phyloP scores from a whole-genome alignment of 2,797 vertebrate genomes.

The Lepidocolaptes lacrymiger region DNA sequence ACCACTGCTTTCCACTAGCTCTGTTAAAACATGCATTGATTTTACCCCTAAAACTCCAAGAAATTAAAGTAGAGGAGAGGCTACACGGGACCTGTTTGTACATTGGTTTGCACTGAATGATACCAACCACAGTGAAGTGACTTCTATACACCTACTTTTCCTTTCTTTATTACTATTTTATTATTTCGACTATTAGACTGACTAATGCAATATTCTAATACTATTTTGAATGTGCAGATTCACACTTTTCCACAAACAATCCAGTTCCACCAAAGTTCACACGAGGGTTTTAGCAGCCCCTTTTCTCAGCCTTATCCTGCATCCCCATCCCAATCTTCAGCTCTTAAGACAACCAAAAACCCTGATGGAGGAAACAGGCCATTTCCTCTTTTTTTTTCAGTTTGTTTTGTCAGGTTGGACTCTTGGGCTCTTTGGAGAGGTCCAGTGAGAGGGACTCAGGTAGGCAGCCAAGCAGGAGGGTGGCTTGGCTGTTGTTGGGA shows the following conservation, averaged over 20 bases:
- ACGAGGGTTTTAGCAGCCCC: neutral
- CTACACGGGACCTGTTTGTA: rapidly evolving
- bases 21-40: neutral
- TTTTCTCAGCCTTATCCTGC: neutral
- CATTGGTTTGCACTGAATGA: neutral
- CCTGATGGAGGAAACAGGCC: neutral
- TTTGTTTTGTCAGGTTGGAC: neutral
- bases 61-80: neutral
- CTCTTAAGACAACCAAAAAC: neutral
- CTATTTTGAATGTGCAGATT: neutral
- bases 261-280: neutral
- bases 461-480: neutral
- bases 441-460: neutral
- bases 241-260: neutral
- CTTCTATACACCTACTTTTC: neutral
- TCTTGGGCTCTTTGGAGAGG: neutral
- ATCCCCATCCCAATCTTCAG: neutral
- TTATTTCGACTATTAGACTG: neutral
- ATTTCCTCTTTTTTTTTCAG: neutral
- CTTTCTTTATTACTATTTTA: neutral
- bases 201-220: too few relatives aligned
- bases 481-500: rapidly evolving
- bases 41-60: neutral
- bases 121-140: neutral
- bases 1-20: neutral